phyloP scores from a whole-genome alignment of 2,113 vertebrate species.

The Seriola rivoliana region DNA sequence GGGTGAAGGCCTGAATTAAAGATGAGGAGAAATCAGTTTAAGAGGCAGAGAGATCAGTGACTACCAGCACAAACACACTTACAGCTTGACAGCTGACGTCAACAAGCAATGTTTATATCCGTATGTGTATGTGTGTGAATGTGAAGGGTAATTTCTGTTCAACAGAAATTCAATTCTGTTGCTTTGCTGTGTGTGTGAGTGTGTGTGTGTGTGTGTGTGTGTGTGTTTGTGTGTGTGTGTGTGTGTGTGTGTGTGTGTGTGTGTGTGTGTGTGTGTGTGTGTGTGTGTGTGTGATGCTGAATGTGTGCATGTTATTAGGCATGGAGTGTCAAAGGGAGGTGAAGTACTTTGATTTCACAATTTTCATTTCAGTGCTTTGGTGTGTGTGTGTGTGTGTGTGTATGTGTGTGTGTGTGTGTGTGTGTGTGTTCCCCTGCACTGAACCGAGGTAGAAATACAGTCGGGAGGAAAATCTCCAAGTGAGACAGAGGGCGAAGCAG shows the following conservation, averaged over 20 bases:
- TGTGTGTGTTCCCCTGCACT: neutral
- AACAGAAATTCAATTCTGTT: slow-evolving; percentile 4
- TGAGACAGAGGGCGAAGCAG: slow-evolving; percentile 5
- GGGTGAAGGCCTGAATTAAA: slow-evolving; percentile 47
- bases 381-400: neutral
- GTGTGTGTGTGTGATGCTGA: neutral
- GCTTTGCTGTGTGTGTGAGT: neutral
- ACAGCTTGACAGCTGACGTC: slow-evolving; percentile 38
- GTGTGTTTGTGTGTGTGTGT: neutral
- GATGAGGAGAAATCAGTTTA: slow-evolving; percentile 57
- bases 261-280: neutral
- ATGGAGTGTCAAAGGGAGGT: neutral
- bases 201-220: neutral
- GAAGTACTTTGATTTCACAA: slow-evolving; percentile 36
- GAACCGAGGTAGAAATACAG: neutral
- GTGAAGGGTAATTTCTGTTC: neutral
- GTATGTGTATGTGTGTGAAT: slow-evolving; percentile 6
- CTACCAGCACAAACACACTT: slow-evolving; percentile 40
- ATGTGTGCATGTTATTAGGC: neutral
- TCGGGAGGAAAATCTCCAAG: slow-evolving; percentile 26
- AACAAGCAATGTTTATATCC: slow-evolving; percentile 9
- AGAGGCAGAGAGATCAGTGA: slow-evolving; percentile 42
- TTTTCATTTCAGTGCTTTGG: slow-evolving; percentile 33
- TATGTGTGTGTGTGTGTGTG: neutral
- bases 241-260: neutral